A percentile compares a stretch with the other conserved stretches of the same genome.
These are phyloP conservation scores for Andrena bicolor DNA, from an alignment of 2,888 invertebrate species.

Conservation along the genomic window DNA sequence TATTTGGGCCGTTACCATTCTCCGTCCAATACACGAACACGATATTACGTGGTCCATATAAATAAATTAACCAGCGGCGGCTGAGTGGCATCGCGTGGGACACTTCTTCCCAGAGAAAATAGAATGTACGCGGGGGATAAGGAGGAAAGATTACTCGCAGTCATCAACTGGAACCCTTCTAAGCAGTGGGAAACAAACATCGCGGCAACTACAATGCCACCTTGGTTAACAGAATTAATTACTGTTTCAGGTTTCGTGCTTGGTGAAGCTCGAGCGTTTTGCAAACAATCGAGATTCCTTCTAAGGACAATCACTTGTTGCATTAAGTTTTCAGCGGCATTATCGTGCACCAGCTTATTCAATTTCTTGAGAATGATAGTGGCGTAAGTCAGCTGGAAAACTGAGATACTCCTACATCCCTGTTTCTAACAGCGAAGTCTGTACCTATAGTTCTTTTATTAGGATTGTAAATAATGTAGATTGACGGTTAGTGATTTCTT, in stretches of 20 bases:
- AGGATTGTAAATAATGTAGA: too few species aligned
- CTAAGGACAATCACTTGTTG: too few species aligned
- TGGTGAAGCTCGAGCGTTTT: too few species aligned
- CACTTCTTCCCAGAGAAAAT: conserved; percentile 35
- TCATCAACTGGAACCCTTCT: conserved; percentile 23
- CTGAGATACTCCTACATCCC: too few species aligned
- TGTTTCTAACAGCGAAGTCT: too few species aligned
- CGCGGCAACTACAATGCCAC: conserved; percentile 20
- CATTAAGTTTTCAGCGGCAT: too few species aligned
- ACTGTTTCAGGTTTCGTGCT: conserved; percentile 39
- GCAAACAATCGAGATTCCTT: too few species aligned
- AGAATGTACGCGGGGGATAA: conserved; percentile 26
- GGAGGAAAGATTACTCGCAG: conserved; percentile 58
- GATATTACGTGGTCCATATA: conserved; percentile 31
- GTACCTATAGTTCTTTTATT: too few species aligned
- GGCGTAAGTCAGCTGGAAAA: too few species aligned
- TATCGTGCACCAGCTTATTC: too few species aligned
- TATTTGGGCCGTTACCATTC: conserved; percentile 11
- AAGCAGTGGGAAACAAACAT: conserved; percentile 42
- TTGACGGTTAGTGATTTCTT: too few species aligned
- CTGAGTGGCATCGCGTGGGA: conserved; percentile 33
- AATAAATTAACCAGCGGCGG: conserved; percentile 38
- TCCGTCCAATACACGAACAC: conserved; percentile 2
- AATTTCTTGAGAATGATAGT: too few species aligned
- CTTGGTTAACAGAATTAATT: conserved; percentile 6